Evolutionary conservation across 1,140 invertebrate species (phyloP), one percentile per base, ranked within the genome.

Genomic region (Lasioglossum albipes): DNA sequence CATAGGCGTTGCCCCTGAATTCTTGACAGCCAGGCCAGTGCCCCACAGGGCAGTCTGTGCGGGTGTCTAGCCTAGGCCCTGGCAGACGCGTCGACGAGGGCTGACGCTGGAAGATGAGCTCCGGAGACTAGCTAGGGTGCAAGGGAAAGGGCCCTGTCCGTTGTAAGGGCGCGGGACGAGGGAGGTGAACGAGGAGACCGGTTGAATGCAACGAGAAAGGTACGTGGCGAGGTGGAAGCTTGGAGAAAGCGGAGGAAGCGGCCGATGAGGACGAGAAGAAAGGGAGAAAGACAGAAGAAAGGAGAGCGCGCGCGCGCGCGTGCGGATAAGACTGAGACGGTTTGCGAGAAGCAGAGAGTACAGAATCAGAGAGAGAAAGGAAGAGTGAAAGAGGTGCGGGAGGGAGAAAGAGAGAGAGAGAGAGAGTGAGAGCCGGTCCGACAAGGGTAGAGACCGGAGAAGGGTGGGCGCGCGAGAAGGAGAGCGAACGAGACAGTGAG

Each of bases 91-190:
- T 57, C 52, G 52, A 57, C 52, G 52, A 20, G 20, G 16, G 52
- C 52, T 57, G 87, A 91, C 89, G 87, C 90, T 91, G 90, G 88
- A 92, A 90, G 90, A 90, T 89, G 85, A 85, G 45, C 64, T 54
- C 86, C 87, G 86, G 76, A 80, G 84, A 84, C 71, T 69, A 57
- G 75, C 36, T 68, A 42, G 31, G 57, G 73, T 41, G 41, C 42
- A 79, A 72, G 74, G 77, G 78, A 85, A 82, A 82, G 75, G 66
- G 36, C 36, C 54, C 31, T 54, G 65, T 62, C 36, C 31, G 31
- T 36, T 41, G 52, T 12, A 61, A 59, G 79, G 69, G 78, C 62
- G 62, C 74, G 75, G 72, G 45, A 49, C 75, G 68, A 31, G 68
- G 22, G 31, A 9, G 22, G 61, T 59, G 66, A 62, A 45, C 61